Evolutionary conservation across 2,888 invertebrate genomes (phyloP), one percentile per base, ranked within the genome.

Genomic region (Pelosia muscerda): DNA sequence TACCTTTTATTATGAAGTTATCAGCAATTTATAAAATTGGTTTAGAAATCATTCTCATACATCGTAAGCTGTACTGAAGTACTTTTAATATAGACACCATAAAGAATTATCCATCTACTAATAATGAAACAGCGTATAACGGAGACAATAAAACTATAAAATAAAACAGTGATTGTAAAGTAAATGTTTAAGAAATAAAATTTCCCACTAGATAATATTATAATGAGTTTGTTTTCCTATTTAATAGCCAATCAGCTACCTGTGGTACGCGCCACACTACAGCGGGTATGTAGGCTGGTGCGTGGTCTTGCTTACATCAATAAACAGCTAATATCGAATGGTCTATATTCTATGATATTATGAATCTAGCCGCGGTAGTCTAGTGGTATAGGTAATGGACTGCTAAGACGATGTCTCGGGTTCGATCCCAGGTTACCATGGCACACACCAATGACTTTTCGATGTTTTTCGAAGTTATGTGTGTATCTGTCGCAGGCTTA

Each of bases 191-290:
- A 65, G 63, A 73, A 60, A 66, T 53, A 73, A 57, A 70, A 68
- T 69, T 71, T 71, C 65, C 61, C 63, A 72, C 63, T 67, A 31
- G 57, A 63, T 67, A 71, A 69, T 70, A 68, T 68, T 71, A 76
- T 81, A 38, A 60, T 71, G 73, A 68, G 75, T 73, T 73, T 75
- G 74, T 67, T 79, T 75, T 71, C 67, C 60, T 68, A 74, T 42
- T 69, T 69, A 69, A 71, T 74, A 78, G 81, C 72, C 62, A 62
- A 63, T 81, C 79, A 76, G 79, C 78, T 79, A 84, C 82, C 81
- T 92, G 88, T 89, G 86, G 92, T 88, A 92, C 84, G 77, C 82
- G 80, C 81, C 78, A 91, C 92, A 92, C 89, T 87, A 91, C 87
- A 85, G 77, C 89, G 91, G 76, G 59, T 88, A 92, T 90, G 87